Base-by-base conservation (phyloP, 2,888 invertebrate genomes). In the Acronicta psi region DNA sequence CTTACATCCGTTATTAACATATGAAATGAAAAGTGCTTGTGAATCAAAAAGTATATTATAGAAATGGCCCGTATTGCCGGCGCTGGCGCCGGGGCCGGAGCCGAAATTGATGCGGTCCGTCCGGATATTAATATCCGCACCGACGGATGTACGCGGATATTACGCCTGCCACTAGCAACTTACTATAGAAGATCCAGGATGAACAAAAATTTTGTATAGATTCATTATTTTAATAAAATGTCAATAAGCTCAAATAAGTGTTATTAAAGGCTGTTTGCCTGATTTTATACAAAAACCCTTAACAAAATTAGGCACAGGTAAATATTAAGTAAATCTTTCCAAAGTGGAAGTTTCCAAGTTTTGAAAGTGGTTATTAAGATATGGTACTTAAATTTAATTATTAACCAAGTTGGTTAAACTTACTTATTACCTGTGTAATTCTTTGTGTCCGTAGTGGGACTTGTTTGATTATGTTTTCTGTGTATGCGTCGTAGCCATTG, bases 111-210 rank as follows among this genome's bases (percentile, higher is more conserved):
- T 77, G 78, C 70, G 69, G 73, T 66, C 73, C 75, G 75, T 69
- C 79, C 84, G 84, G 84, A 84, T 83, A 84, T 84, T 79, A 81
- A 81, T 79, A 75, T 76, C 72, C 75, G 73, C 64, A 59, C 66
- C 64, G 57, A 60, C 76, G 80, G 75, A 70, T 77, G 72, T 70
- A 59, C 68, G 64, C 78, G 81, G 84, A 83, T 84, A 84, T 85
- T 84, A 75, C 80, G 64, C 59, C 64, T 73, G 59, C 65, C 59
- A 63, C 60, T 63, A 71, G 53, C 37, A 46, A 25, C 31, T 34
- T 34, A 16, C 17, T 20, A 31, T 49, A 67, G 68, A 72, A 69
- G 60, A 52, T 41, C 36, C 18, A 49, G 8, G 1, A n/a, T 34
- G 5, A 34, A 6, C n/a, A 34, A n/a, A 29, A 29, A 11, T 29